Evolutionary conservation across 2,888 invertebrate genomes (phyloP).

Genomic region (Ligdia adustata): DNA sequence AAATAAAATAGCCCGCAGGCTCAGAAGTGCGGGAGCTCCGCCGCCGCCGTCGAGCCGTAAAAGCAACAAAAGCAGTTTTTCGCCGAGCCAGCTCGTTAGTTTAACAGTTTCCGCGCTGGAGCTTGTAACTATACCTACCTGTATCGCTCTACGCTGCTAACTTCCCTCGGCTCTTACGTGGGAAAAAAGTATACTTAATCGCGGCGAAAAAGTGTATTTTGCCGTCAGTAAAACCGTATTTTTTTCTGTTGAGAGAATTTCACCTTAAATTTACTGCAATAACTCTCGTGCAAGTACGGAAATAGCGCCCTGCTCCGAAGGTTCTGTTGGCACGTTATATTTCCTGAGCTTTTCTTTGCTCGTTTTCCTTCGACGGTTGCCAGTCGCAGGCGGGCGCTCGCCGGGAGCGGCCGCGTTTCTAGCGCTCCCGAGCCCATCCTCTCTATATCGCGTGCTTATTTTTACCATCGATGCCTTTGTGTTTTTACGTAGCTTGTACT

Average conservation of each 20-base stretch:
- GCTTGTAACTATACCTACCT: constrained; percentile 7
- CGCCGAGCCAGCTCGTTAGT: constrained; percentile 20
- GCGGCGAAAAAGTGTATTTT: constrained; percentile 1
- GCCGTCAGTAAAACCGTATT: constrained; percentile 4
- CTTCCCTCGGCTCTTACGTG: constrained; percentile 8
- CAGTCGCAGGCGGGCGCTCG: constrained; percentile 47
- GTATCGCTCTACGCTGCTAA: constrained; percentile 6
- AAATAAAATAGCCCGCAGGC: background rate
- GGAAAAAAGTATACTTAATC: constrained; percentile 8
- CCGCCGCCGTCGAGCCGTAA: constrained; percentile 8
- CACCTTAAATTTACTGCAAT: constrained; percentile 9
- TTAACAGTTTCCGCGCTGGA: constrained; percentile 13
- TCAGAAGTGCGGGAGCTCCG: background rate
- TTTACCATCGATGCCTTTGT: constrained; percentile 15
- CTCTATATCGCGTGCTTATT: constrained; percentile 6
- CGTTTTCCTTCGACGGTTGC: background rate
- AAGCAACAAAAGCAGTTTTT: constrained; percentile 11
- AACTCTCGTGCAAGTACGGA: constrained; percentile 9
- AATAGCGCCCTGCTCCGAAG: constrained; percentile 2
- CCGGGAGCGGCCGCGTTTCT: constrained; percentile 46
- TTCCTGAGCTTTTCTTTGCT: constrained; percentile 11
- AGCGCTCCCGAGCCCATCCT: constrained; percentile 21
- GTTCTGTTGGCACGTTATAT: constrained; percentile 31
- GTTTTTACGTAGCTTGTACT: too few species aligned
- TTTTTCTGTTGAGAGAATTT: constrained; percentile 4